Evolutionary conservation across 2,888 invertebrate genomes (phyloP).

Genomic region (Tetheella fluctuosa): DNA sequence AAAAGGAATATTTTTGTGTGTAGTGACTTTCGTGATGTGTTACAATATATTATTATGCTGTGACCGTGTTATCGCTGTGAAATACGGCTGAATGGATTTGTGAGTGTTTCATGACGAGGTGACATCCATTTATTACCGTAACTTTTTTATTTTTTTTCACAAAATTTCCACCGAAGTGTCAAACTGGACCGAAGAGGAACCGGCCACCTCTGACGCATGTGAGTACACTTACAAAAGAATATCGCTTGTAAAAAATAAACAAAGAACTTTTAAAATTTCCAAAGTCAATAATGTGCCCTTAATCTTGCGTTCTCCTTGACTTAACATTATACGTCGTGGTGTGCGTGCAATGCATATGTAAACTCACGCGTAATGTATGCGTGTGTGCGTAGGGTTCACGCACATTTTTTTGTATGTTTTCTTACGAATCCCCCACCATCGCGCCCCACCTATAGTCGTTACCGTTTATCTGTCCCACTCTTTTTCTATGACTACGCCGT

Average conservation of each 20-base stretch:
- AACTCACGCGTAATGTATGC: conserved; percentile 42
- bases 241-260: conserved; percentile 31
- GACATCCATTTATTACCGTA: conserved; percentile 63
- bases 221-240: conserved; percentile 50
- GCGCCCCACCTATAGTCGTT: conserved; percentile 71
- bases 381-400: conserved; percentile 74
- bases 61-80: conserved; percentile 70
- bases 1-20: conserved; percentile 71
- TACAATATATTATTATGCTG: conserved; percentile 60
- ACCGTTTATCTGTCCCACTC: conserved; percentile 80
- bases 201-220: conserved; percentile 83
- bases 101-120: conserved; percentile 73
- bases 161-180: conserved; percentile 83
- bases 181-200: conserved; percentile 82
- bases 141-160: conserved; percentile 71
- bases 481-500: conserved; percentile 75
- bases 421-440: conserved; percentile 67
- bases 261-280: conserved; percentile 46
- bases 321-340: conserved; percentile 36
- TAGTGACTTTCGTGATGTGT: conserved; percentile 74
- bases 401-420: conserved; percentile 79
- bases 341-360: conserved; percentile 57
- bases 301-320: conserved; percentile 68
- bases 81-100: conserved; percentile 69
- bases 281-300: conserved; percentile 59